Conservation (phyloP, 2,888 invertebrate species). For the Lepidocyrtinus sp. region DNA sequence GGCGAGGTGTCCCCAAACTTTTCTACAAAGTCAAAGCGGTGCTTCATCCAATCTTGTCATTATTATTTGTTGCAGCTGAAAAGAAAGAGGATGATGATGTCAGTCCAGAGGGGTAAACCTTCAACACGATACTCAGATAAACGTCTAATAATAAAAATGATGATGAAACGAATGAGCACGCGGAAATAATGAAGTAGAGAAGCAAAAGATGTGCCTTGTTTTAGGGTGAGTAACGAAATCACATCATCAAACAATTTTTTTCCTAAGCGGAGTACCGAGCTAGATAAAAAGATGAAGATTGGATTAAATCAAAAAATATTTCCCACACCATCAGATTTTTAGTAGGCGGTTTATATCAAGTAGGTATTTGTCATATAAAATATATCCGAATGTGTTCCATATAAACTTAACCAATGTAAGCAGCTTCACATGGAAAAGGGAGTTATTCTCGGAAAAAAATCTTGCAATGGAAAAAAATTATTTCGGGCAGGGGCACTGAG, state of each 20-base stretch:
- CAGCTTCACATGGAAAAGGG: too few species aligned
- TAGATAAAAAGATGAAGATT: constrained; percentile 20
- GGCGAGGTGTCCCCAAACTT: neutral
- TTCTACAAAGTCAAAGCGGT: neutral
- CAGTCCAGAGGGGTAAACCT: neutral
- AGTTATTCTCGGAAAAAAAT: too few species aligned
- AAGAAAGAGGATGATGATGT: neutral
- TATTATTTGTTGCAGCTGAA: neutral
- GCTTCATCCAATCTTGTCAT: neutral
- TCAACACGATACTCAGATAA: neutral
- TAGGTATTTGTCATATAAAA: too few species aligned
- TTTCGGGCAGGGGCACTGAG: too few species aligned
- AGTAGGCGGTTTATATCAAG: constrained; percentile 31
- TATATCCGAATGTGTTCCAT: too few species aligned
- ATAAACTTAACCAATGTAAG: too few species aligned
- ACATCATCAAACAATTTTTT: neutral
- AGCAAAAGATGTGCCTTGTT: neutral
- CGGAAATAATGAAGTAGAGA: constrained; percentile 38
- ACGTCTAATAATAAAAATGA: constrained; percentile 25
- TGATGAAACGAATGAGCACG: constrained; percentile 38
- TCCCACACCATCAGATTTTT: constrained; percentile 25
- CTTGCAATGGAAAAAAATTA: too few species aligned
- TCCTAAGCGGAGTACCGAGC: neutral
- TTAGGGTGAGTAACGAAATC: neutral
- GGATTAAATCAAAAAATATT: constrained; percentile 30